phyloP scores from a whole-genome alignment of 1,140 invertebrate genomes.

The Zaprionus ornatus region DNA sequence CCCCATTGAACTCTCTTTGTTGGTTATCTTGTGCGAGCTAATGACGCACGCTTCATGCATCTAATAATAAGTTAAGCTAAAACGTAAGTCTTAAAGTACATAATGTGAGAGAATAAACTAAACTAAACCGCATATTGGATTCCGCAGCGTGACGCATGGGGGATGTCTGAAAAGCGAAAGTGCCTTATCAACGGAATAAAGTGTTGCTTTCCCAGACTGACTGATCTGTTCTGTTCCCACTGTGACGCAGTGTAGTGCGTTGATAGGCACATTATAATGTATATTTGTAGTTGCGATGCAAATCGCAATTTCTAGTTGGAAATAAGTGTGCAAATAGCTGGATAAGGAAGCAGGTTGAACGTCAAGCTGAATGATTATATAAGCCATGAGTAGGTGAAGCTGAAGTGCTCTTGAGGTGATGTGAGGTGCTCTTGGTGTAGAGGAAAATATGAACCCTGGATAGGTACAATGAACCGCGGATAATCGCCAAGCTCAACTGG shows the following conservation, averaged over 20 bases:
- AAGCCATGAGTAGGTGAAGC: not conserved
- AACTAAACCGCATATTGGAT: not conserved
- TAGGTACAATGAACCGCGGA: slow-evolving; percentile 76
- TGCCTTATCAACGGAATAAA: slow-evolving; percentile 15
- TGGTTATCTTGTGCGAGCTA: not conserved
- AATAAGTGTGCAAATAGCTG: not conserved
- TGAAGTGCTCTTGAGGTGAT: not conserved
- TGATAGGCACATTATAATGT: not conserved
- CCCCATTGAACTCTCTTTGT: not conserved
- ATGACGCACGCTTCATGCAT: not conserved
- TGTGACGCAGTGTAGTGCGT: not conserved
- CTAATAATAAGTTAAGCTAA: not conserved
- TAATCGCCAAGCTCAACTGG: slow-evolving; percentile 51
- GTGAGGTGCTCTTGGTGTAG: slow-evolving; percentile 19
- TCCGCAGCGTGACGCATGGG: slow-evolving; percentile 63
- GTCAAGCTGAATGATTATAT: slow-evolving; percentile 2
- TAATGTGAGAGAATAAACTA: not conserved
- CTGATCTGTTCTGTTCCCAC: not conserved
- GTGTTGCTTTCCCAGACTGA: not conserved
- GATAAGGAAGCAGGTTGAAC: not conserved
- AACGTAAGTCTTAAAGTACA: slow-evolving; percentile 24
- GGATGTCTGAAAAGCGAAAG: slow-evolving; percentile 28
- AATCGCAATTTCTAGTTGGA: not conserved
- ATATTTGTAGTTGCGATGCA: not conserved
- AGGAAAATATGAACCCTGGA: slow-evolving; percentile 37